Evolutionary conservation across 2,888 invertebrate genomes (phyloP).

Genomic region (Drosophila nr. perissopoda): DNA sequence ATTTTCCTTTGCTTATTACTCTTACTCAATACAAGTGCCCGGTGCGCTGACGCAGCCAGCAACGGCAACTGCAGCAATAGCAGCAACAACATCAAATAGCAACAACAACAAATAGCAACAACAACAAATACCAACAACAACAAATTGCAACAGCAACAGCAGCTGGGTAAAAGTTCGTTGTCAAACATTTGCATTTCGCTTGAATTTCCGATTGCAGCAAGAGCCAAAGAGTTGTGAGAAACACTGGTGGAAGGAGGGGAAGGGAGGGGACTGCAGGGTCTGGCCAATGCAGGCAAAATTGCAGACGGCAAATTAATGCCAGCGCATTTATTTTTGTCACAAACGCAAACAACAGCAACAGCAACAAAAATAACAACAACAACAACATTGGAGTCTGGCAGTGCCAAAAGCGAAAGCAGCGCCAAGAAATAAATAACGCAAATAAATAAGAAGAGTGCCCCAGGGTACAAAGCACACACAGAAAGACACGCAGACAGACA

Average conservation of each 20-base stretch:
- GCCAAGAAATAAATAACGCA: slow-evolving; percentile 80
- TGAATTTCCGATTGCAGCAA: slow-evolving; percentile 75
- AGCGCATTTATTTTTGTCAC: slow-evolving; percentile 78
- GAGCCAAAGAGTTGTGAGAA: slow-evolving; percentile 1
- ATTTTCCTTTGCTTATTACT: slow-evolving; percentile 15
- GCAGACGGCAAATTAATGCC: slow-evolving; percentile 78
- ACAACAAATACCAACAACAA: slow-evolving; percentile 14
- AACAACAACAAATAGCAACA: slow-evolving; percentile 9
- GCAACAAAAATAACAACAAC: slow-evolving; percentile 37
- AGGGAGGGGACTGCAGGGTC: slow-evolving; percentile 4
- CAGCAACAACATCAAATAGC: slow-evolving; percentile 12
- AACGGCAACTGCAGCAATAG: slow-evolving; percentile 14
- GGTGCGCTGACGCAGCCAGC: slow-evolving; percentile 58
- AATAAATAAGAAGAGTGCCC: slow-evolving; percentile 78
- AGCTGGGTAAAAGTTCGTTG: slow-evolving; percentile 71
- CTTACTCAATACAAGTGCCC: slow-evolving; percentile 49
- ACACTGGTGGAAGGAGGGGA: neutral
- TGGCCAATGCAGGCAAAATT: slow-evolving; percentile 75
- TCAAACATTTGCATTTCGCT: slow-evolving; percentile 78
- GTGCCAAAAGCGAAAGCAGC: slow-evolving; percentile 79
- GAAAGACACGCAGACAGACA: slow-evolving; percentile 23
- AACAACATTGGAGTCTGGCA: slow-evolving; percentile 65
- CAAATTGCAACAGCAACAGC: slow-evolving; percentile 14
- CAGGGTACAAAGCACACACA: slow-evolving; percentile 54
- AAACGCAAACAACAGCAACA: slow-evolving; percentile 72